Evolutionary conservation across 1,140 invertebrate species (phyloP), one percentile per base, ranked within the genome.

Genomic region (Leguminivora glycinivorella): DNA sequence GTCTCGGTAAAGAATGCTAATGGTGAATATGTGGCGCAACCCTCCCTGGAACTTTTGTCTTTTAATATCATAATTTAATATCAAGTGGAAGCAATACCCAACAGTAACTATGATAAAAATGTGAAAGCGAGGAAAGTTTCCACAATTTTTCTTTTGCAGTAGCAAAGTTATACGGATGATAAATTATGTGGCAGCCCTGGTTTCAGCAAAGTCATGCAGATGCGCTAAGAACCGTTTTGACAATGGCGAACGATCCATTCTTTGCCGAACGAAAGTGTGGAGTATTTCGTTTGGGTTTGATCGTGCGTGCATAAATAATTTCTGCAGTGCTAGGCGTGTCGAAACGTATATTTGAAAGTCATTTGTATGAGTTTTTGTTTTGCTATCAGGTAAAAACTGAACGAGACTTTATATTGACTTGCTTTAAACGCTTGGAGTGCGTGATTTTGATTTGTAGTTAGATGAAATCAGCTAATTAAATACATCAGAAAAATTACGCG

Each of bases 231-330:
- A 63, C 17, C 25, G 29, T 25, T 29, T 63, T 63, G 58, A 63
- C 58, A 63, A 29, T 29, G 9, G 25, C 12, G 5, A 63, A 19
- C 56, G 56, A 29, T 58, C 58, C 6, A 63, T 63, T 63, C 26
- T 29, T 29, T 58, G 56, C 6, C 14, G 7, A 17, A 63, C n/a
- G 58, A 31, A 63, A 63, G 58, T 63, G 56, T 60, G 56, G 56
- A 63, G 58, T 29, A 29, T 17, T 25, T 63, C n/a, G 26, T 34
- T 63, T 29, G 26, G 58, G 4, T 63, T 34, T 34, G 58, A 17
- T 63, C 58, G 58, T 63, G 58, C 58, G 58, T 63, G 26, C 58
- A 63, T 63, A 63, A 63, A 63, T 63, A 63, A 63, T 63, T 63
- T 31, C 10, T 25, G 7, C 56, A 12, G n/a, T 10, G 56, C 19